Evolutionary conservation across 2,888 invertebrate species (phyloP).

Genomic region (Nomada ferruginata): DNA sequence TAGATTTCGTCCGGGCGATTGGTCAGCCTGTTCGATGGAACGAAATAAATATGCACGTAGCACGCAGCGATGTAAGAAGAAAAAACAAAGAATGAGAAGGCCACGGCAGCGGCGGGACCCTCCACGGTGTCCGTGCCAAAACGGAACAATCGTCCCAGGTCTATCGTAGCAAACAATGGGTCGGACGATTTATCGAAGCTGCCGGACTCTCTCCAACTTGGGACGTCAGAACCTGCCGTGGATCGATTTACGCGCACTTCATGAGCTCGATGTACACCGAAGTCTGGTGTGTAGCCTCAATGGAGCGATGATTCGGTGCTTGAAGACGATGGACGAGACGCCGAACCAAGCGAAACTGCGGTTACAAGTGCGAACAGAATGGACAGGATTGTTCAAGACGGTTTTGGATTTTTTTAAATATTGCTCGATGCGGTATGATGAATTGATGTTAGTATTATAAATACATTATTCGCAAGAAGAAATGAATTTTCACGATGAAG

Average conservation of each 20-base stretch:
- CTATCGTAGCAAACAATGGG: constrained; percentile 67
- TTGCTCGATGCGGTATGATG: too few relatives aligned
- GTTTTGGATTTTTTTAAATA: too few relatives aligned
- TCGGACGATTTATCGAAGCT: constrained; percentile 68
- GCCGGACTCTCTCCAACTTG: constrained; percentile 47
- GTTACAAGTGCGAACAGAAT: background rate
- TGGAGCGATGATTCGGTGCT: constrained; percentile 52
- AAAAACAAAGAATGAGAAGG: constrained; percentile 67
- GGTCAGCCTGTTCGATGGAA: constrained; percentile 6
- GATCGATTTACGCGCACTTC: constrained; percentile 67
- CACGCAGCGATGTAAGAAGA: constrained; percentile 38
- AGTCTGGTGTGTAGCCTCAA: constrained; percentile 33
- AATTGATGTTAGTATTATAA: too few relatives aligned
- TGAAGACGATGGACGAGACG: constrained; percentile 8
- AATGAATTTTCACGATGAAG: too few relatives aligned
- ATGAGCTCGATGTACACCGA: constrained; percentile 50
- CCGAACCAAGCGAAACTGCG: background rate
- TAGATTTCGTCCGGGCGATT: background rate
- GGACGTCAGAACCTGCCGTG: constrained; percentile 63
- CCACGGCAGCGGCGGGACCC: constrained; percentile 44
- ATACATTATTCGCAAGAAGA: too few relatives aligned
- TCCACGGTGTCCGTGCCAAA: constrained; percentile 60
- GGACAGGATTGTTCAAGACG: background rate
- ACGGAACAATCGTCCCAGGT: constrained; percentile 73
- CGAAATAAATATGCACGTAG: constrained; percentile 51